phyloP scores from a whole-genome alignment of 2,797 vertebrate species.

The Phoeniculus purpureus region DNA sequence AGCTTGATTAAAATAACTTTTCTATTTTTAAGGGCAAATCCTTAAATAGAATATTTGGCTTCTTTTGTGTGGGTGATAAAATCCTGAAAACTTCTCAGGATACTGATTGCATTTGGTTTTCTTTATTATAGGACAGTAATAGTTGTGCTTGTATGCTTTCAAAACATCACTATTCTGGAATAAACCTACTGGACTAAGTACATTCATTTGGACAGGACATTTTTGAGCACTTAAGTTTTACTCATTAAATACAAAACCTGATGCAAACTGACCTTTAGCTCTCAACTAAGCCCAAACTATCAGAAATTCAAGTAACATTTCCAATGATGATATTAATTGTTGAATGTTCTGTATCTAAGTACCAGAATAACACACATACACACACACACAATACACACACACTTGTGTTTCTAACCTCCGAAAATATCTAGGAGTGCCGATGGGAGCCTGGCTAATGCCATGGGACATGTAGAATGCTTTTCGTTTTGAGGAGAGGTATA shows the following conservation, averaged over 20 bases:
- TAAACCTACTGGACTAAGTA: neutral
- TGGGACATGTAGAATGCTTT: neutral
- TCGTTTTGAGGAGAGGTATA: neutral
- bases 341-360: neutral
- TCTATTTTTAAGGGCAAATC: conserved; percentile 37
- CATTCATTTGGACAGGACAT: neutral
- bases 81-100: conserved; percentile 2
- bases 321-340: neutral
- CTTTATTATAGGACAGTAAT: neutral
- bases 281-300: neutral
- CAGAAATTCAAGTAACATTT: neutral
- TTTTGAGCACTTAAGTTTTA: conserved; percentile 25
- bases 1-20: conserved; percentile 45
- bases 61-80: conserved; percentile 18
- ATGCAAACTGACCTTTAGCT: conserved; percentile 38
- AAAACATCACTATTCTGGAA: neutral
- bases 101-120: neutral
- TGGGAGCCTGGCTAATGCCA: neutral
- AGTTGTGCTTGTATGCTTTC: neutral
- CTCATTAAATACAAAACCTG: conserved; percentile 18
- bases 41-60: conserved; percentile 13
- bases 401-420: rapidly evolving
- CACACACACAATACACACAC: neutral
- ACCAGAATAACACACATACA: neutral
- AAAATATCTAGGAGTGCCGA: neutral